Conservation (phyloP, 2,888 invertebrate species). For the Ectemnius continuus region DNA sequence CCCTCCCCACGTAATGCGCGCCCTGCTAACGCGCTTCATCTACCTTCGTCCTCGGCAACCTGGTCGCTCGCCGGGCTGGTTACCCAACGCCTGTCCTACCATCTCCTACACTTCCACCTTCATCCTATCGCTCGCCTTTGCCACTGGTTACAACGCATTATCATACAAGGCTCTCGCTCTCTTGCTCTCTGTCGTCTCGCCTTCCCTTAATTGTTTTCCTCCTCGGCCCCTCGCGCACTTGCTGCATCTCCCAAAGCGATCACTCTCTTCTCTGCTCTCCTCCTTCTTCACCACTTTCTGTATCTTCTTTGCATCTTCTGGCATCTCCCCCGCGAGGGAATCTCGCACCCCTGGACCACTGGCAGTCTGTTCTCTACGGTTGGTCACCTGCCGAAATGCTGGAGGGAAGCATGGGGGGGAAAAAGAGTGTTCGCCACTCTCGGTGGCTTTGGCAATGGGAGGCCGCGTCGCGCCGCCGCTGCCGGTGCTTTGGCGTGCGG, state of each 20-base stretch:
- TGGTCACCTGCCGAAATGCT: constrained; percentile 53
- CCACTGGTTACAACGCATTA: constrained; percentile 73
- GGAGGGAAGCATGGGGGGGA: constrained; percentile 20
- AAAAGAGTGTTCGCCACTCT: neutral
- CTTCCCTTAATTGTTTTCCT: constrained; percentile 70
- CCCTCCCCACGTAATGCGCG: constrained; percentile 29
- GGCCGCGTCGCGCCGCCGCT: constrained; percentile 3
- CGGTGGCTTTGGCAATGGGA: constrained; percentile 39
- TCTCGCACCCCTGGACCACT: neutral
- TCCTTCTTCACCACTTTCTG: neutral
- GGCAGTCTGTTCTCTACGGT: constrained; percentile 24
- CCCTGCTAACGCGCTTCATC: constrained; percentile 18
- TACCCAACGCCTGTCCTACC: constrained; percentile 27
- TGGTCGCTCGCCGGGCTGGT: constrained; percentile 20
- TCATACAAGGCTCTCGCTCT: constrained; percentile 72
- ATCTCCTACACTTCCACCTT: constrained; percentile 63
- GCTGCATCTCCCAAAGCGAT: too few relatives aligned
- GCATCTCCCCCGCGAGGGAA: neutral
- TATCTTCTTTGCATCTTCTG: neutral
- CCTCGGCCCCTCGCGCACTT: constrained; percentile 35
- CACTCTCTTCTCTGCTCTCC: constrained; percentile 14
- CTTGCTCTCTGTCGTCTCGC: constrained; percentile 40
- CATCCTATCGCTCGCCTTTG: constrained; percentile 65
- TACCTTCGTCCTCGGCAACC: constrained; percentile 15
- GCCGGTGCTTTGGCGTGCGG: neutral